Evolutionary conservation across 92 coral and sea anemone genomes (phyloP).

Genomic region (Palythoa caribaeorum): DNA sequence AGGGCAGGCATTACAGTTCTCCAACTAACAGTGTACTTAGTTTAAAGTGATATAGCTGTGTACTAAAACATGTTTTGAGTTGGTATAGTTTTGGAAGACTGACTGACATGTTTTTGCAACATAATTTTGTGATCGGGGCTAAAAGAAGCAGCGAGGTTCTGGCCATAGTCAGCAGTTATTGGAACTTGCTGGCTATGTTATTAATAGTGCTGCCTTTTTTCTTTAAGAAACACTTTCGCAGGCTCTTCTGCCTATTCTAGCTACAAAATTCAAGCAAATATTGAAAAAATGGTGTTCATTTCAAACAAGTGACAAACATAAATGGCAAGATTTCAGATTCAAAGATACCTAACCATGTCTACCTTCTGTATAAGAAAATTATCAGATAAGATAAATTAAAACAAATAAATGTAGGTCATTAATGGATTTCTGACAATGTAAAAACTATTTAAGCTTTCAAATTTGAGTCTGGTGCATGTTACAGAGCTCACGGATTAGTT

Average conservation of each 20-base stretch:
- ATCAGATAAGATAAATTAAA: neutral
- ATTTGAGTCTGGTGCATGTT: slow-evolving; percentile 13
- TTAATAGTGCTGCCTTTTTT: slow-evolving; percentile 8
- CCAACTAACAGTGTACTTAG: slow-evolving; percentile 11
- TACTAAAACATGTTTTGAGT: slow-evolving; percentile 18
- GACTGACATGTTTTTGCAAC: slow-evolving; percentile 17
- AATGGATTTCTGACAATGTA: slow-evolving; percentile 2
- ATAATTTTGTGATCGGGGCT: slow-evolving; percentile 9
- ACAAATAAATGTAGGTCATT: neutral
- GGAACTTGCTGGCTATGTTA: slow-evolving; percentile 25
- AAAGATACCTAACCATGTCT: neutral
- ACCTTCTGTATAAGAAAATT: neutral
- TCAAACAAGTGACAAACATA: neutral
- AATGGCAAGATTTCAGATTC: neutral
- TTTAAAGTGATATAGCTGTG: slow-evolving; percentile 22
- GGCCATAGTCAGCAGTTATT: slow-evolving; percentile 13
- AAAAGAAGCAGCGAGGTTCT: slow-evolving; percentile 13
- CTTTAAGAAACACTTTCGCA: slow-evolving; percentile 1
- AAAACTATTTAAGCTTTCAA: neutral
- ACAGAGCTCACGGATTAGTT: slow-evolving; percentile 13
- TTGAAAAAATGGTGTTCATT: neutral
- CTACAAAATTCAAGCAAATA: slow-evolving; percentile 2
- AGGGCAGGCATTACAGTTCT: slow-evolving; percentile 5
- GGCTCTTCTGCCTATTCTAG: neutral
- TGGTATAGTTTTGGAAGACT: slow-evolving; percentile 11